Base-by-base conservation (phyloP, 2,888 invertebrate species). In the Catocala fraxini region DNA sequence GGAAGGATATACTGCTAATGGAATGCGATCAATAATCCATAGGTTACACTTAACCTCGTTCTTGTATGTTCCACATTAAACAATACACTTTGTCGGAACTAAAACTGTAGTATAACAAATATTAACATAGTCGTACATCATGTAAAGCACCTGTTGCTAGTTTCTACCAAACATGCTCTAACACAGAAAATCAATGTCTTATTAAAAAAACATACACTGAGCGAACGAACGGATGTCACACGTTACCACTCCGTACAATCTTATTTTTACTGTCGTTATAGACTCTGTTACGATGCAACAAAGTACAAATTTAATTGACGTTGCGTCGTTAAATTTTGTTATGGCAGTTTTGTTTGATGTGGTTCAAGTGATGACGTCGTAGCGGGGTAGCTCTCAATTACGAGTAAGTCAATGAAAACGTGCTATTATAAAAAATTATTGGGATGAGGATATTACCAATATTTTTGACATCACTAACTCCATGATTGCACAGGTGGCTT, bases 121-220 rank as follows among this genome's bases (percentile, higher is more conserved):
- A 53, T 49, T 51, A 49, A 42, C 43, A 43, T 49, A 34, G 15
- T 49, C n/a, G 9, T 52, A 41, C 35, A 55, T 51, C 53, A 42
- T 58, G 15, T 47, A 55, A 9, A 12, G 35, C 63, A 63, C 59
- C 64, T 63, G 43, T 65, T 58, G 51, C 56, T 49, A 59, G 49
- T 63, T 68, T 35, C 48, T 51, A 70, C 53, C 43, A 53, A 64
- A 58, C 54, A 53, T 45, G 53, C 47, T 52, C 51, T 52, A 56
- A 79, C 77, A 81, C 69, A 82, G 82, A 85, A 88, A 90, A 89
- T 87, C 86, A 86, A 89, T 89, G 85, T 79, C 86, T 87, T 86
- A 88, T 90, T 89, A 89, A 88, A 89, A 89, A 88, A 81, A 84
- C 84, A 88, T 84, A 86, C 83, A 84, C 65, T 71, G 66, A 67